A percentile compares a stretch with the other conserved stretches of the same genome.
Evolutionary conservation across 2,888 invertebrate genomes (phyloP).

Genomic region (Parnassius mnemosyne): DNA sequence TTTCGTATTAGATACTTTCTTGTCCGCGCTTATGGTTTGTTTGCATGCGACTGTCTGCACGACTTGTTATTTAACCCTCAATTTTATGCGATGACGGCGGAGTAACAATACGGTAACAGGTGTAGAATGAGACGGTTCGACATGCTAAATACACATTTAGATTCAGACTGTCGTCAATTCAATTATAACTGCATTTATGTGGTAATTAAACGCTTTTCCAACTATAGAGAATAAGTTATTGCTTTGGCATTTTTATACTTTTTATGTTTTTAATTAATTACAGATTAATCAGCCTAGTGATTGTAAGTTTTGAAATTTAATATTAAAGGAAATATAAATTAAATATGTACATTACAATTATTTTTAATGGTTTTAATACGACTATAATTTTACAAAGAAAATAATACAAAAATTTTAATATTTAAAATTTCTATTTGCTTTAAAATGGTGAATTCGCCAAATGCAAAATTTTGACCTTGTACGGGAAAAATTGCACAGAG

Average conservation of each 20-base stretch:
- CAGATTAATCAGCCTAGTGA: too few species aligned
- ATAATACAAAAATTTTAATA: too few species aligned
- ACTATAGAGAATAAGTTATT: background rate
- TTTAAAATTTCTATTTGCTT: too few species aligned
- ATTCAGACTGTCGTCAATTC: slow-evolving; percentile 13
- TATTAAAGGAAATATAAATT: background rate
- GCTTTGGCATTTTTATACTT: background rate
- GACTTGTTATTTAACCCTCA: slow-evolving; percentile 32
- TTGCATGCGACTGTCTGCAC: slow-evolving; percentile 62
- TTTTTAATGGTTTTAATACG: too few species aligned
- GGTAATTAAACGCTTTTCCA: background rate
- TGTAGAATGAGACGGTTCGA: slow-evolving; percentile 20
- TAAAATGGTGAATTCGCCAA: too few species aligned
- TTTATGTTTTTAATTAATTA: too few species aligned
- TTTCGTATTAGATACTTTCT: slow-evolving; percentile 59
- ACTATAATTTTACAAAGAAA: too few species aligned
- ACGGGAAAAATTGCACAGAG: too few species aligned
- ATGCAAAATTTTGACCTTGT: too few species aligned
- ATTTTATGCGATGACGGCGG: slow-evolving; percentile 27
- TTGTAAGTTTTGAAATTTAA: background rate
- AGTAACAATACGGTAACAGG: slow-evolving; percentile 27
- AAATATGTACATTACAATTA: background rate
- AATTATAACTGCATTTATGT: slow-evolving; percentile 4
- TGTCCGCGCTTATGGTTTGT: slow-evolving; percentile 67
- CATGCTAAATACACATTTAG: slow-evolving; percentile 26